Evolutionary conservation across 2,888 invertebrate species (phyloP).

Genomic region (Watsonalla binaria): DNA sequence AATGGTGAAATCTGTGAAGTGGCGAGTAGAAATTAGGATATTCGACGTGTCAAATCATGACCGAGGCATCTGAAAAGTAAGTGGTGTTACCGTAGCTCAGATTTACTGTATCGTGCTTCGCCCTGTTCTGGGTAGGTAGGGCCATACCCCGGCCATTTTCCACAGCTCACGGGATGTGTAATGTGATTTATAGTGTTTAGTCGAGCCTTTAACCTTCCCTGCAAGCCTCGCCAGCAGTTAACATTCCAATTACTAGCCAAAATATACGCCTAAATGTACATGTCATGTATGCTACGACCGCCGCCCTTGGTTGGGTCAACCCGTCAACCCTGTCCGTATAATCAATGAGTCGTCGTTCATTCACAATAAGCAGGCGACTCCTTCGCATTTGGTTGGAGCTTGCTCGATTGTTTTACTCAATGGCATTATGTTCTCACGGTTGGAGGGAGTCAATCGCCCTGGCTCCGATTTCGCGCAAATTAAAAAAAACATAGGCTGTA

Average conservation of each 20-base stretch:
- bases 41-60: constrained; percentile 92
- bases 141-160: constrained; percentile 75
- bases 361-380: constrained; percentile 68
- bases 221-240: constrained; percentile 10
- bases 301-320: constrained; percentile 51
- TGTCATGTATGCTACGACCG: constrained; percentile 41
- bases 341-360: constrained; percentile 73
- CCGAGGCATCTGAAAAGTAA: constrained; percentile 95
- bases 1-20: constrained; percentile 90
- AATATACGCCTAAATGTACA: constrained; percentile 27
- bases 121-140: constrained; percentile 63
- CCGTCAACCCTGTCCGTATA: constrained; percentile 51
- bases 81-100: constrained; percentile 66
- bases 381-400: constrained; percentile 68
- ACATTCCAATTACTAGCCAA: constrained; percentile 18
- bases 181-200: constrained; percentile 39
- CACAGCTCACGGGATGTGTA: constrained; percentile 48
- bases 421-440: constrained; percentile 28
- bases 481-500: constrained; percentile 4
- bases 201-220: constrained; percentile 17
- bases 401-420: constrained; percentile 48
- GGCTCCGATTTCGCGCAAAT: constrained; percentile 1
- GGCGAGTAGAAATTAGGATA: constrained; percentile 90
- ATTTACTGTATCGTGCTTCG: constrained; percentile 52
- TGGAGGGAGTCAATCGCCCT: not conserved